Base-by-base conservation (phyloP, 1,140 invertebrate species). In the Triops cancriformis region DNA sequence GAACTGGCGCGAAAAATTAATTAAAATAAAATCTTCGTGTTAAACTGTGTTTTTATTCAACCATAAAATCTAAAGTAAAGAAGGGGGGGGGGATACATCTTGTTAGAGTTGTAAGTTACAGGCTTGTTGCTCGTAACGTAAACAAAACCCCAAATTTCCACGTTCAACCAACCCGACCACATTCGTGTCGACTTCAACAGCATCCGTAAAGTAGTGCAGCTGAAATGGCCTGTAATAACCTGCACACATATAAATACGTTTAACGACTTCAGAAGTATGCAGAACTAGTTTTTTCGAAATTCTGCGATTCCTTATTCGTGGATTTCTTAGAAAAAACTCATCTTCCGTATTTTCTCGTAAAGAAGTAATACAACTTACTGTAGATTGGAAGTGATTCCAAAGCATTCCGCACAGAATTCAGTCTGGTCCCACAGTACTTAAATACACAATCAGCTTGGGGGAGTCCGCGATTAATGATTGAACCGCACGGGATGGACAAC, bases 401-500 rank as follows among this genome's bases (percentile, higher is more conserved):
- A 23, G 51, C 51, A 23, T 64, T 64, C 23, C 51, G 51, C 6
- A 64, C 51, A 18, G 51, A 64, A 23, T 64, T 64, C 14, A 64
- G 14, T 64, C 51, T 18, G 18, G 51, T 64, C 5, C 51, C 51
- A 18, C 51, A 64, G 51, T n/a, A 64, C 18, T 64, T 64, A 23
- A 64, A 64, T 6, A 64, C 51, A 9, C 51, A 64, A 18, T 64
- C 51, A 64, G 51, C 18, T 14, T 64, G 51, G 6, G 51, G 79
- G 0, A 85, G 86, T 12, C 85, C 81, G 79, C 89, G 84, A 5
- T 90, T 90, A 41, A 88, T 86, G 80, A 91, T 91, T 0, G 85
- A 86, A 0, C 90, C 90, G 83, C 92, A 93, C 0, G 92, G 92
- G 23, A 94, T 90, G 27, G 91, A 85, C 1, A 94, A 82, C 90